phyloP scores from a whole-genome alignment of 2,888 invertebrate genomes.

The Yponomeuta cagnagella region DNA sequence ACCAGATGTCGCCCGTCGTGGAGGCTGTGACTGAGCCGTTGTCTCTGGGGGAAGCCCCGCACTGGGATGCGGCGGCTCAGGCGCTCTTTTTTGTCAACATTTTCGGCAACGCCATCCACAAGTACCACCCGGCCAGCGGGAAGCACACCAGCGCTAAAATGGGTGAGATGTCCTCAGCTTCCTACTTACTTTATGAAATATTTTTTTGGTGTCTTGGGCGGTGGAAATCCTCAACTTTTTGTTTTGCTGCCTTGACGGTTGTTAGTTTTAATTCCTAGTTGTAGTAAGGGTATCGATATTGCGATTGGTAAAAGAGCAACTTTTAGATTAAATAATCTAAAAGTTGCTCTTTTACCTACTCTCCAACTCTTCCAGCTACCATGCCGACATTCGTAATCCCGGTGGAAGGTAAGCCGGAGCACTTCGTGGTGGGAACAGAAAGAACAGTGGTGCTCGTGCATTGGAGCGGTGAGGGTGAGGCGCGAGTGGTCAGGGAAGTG shows the following conservation, averaged over 20 bases:
- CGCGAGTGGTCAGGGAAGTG: slow-evolving; percentile 63
- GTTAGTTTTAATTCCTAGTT: no score
- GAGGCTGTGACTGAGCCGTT: slow-evolving; percentile 65
- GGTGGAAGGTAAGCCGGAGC: slow-evolving; percentile 72
- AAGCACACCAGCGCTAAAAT: slow-evolving; percentile 67
- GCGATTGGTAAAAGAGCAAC: no score
- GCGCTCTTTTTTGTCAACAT: slow-evolving; percentile 79
- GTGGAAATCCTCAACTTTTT: no score
- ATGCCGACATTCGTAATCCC: slow-evolving; percentile 79
- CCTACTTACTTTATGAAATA: not conserved
- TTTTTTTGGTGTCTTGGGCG: no score
- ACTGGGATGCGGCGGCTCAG: slow-evolving; percentile 78
- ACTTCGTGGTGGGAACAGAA: slow-evolving; percentile 79
- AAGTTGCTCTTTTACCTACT: no score
- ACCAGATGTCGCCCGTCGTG: slow-evolving; percentile 56
- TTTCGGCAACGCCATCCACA: slow-evolving; percentile 67
- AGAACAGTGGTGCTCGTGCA: slow-evolving; percentile 75
- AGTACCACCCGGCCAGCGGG: slow-evolving; percentile 63
- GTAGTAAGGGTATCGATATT: no score
- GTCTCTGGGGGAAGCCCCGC: slow-evolving; percentile 82
- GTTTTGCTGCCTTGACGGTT: no score
- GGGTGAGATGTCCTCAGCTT: slow-evolving; percentile 42
- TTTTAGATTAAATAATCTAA: no score
- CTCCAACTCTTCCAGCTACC: slow-evolving; percentile 37
- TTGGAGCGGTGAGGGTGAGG: slow-evolving; percentile 78